These are phyloP conservation scores for Siniperca knerii DNA, from an alignment of 2,113 vertebrate genomes.

Conservation along the genomic window DNA sequence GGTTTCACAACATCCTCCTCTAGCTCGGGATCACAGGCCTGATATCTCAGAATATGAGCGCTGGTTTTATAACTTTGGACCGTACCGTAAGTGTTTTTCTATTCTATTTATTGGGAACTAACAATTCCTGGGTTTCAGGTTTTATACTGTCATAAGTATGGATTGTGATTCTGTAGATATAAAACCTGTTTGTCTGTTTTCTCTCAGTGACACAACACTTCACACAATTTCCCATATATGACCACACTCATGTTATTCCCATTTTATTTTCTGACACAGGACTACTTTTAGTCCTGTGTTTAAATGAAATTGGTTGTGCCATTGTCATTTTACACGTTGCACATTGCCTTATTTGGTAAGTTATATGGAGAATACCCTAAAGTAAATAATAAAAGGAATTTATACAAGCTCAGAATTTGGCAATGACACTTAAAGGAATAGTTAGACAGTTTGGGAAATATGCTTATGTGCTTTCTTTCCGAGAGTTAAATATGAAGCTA, in stretches of 20 bases:
- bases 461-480: not conserved
- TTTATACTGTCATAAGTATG: slow-evolving; percentile 13
- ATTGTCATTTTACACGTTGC: not conserved
- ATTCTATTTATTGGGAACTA: slow-evolving; percentile 67
- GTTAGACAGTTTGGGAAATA: not conserved
- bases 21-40: slow-evolving; percentile 84
- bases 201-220: not conserved
- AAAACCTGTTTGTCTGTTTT: slow-evolving; percentile 4
- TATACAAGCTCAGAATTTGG: not conserved
- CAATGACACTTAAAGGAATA: not conserved
- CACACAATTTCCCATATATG: not conserved
- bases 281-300: not conserved
- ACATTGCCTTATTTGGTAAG: not conserved
- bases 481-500: not conserved
- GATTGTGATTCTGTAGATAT: slow-evolving; percentile 9
- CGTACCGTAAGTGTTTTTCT: slow-evolving; percentile 84
- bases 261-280: slow-evolving; percentile 3
- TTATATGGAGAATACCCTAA: not conserved
- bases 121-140: slow-evolving; percentile 40
- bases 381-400: not conserved
- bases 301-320: not conserved
- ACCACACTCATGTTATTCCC: not conserved
- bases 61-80: slow-evolving; percentile 86
- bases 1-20: slow-evolving; percentile 79
- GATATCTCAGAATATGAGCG: slow-evolving; percentile 84